A percentile compares a stretch with the other conserved stretches of the same genome.
Conservation (phyloP, 2,888 invertebrate species). For the Chymomyza procnemis region DNA sequence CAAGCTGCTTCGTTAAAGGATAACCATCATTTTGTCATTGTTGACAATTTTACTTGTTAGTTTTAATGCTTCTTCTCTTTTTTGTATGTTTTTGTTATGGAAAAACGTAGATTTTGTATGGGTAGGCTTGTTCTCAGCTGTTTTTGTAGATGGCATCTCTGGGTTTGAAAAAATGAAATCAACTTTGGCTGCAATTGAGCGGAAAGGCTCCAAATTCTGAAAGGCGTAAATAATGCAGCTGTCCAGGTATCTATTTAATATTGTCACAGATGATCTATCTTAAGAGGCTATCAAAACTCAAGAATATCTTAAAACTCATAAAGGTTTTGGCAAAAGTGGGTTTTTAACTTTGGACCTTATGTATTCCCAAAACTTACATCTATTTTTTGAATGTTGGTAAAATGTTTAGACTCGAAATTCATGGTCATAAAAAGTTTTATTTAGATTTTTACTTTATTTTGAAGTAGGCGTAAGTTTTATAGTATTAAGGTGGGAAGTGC, state of each 20-base stretch:
- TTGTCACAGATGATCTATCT: not conserved
- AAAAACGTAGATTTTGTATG: not conserved
- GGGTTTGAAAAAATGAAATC: not conserved
- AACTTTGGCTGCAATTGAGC: not conserved
- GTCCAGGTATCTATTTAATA: not conserved
- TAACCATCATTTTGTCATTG: slow-evolving; percentile 70
- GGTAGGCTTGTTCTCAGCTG: slow-evolving; percentile 42
- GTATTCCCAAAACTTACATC: too few relatives aligned
- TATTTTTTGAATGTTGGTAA: too few relatives aligned
- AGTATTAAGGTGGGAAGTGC: too few relatives aligned
- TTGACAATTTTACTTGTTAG: slow-evolving; percentile 45
- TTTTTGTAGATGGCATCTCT: slow-evolving; percentile 7
- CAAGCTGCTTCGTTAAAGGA: slow-evolving; percentile 71
- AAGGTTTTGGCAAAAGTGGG: too few relatives aligned
- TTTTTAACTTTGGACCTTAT: too few relatives aligned
- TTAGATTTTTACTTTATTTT: too few relatives aligned
- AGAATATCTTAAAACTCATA: too few relatives aligned
- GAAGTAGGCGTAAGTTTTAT: too few relatives aligned
- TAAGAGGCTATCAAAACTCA: too few relatives aligned
- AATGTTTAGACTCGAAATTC: too few relatives aligned
- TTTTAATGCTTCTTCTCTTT: slow-evolving; percentile 12
- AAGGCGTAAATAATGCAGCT: not conserved
- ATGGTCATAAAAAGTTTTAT: too few relatives aligned
- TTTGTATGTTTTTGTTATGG: slow-evolving; percentile 25
- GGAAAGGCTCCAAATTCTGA: not conserved